phyloP scores from a whole-genome alignment of 1,140 invertebrate species.

The Chironomus striatipennis region DNA sequence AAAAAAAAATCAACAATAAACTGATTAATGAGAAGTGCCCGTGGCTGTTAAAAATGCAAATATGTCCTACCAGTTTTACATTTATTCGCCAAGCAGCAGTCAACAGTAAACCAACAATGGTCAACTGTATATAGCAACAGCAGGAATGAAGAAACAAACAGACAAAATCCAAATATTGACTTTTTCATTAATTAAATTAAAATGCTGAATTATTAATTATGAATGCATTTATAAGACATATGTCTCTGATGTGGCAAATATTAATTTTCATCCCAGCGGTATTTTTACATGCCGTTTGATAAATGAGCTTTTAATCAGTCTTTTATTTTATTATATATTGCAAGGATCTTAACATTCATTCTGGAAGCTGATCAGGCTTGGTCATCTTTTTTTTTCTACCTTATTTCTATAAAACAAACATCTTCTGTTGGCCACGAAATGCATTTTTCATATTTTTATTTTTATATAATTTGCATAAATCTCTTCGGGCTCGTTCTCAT shows the following conservation, averaged over 20 bases:
- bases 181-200: slow-evolving; percentile 23
- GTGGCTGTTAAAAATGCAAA: too few relatives aligned
- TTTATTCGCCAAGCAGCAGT: too few relatives aligned
- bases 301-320: slow-evolving; percentile 12
- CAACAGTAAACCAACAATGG: too few relatives aligned
- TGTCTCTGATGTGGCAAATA: neutral
- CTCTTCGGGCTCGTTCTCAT: neutral
- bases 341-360: neutral
- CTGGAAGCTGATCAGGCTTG: slow-evolving; percentile 4
- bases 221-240: slow-evolving; percentile 16
- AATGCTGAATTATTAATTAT: neutral
- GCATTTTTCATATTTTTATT: slow-evolving; percentile 11
- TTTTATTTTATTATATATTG: neutral
- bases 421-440: slow-evolving; percentile 6
- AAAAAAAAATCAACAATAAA: too few relatives aligned
- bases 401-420: neutral
- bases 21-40: too few relatives aligned
- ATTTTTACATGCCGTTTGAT: slow-evolving; percentile 2
- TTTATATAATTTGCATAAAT: slow-evolving; percentile 17
- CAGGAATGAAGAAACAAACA: too few relatives aligned
- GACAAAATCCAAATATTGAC: neutral
- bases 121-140: too few relatives aligned
- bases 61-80: too few relatives aligned
- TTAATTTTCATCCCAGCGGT: neutral
- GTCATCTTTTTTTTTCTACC: neutral